phyloP scores from a whole-genome alignment of 2,888 invertebrate genomes.

The Aleiodes leptofemur region DNA sequence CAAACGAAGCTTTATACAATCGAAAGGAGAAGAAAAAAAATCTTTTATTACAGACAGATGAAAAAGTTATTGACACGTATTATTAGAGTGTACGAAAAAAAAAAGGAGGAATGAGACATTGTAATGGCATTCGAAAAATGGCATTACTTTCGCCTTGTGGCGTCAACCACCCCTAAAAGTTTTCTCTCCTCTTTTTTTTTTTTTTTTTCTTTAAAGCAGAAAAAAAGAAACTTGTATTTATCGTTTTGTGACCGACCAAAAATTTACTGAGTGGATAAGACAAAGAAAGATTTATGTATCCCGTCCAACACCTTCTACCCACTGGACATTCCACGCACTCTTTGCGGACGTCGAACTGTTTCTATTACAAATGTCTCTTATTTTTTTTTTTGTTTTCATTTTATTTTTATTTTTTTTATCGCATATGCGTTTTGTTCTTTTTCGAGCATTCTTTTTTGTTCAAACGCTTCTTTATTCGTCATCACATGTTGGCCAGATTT shows the following conservation, averaged over 20 bases:
- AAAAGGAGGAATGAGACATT: constrained; percentile 40
- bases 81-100: constrained; percentile 24
- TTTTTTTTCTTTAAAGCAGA: not conserved
- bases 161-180: constrained; percentile 51
- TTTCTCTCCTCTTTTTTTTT: not conserved
- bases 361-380: constrained; percentile 3
- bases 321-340: constrained; percentile 32
- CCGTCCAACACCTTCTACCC: constrained; percentile 26
- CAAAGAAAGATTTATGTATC: constrained; percentile 26
- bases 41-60: not conserved
- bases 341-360: constrained; percentile 27
- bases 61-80: constrained; percentile 7
- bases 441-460: constrained; percentile 17
- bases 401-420: not conserved
- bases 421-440: not conserved
- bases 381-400: constrained; percentile 12
- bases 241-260: constrained; percentile 12
- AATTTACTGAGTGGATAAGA: constrained; percentile 32
- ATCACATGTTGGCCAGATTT: constrained; percentile 21
- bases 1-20: constrained; percentile 27
- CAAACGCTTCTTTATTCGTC: constrained; percentile 22
- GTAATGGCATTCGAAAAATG: constrained; percentile 54
- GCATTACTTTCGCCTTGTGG: no score
- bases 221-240: not conserved
- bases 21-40: constrained; percentile 24